A percentile compares a stretch with the other conserved stretches of the same genome.
Conservation (phyloP, 2,797 vertebrate genomes). For the Mormyrus proboscirostris region DNA sequence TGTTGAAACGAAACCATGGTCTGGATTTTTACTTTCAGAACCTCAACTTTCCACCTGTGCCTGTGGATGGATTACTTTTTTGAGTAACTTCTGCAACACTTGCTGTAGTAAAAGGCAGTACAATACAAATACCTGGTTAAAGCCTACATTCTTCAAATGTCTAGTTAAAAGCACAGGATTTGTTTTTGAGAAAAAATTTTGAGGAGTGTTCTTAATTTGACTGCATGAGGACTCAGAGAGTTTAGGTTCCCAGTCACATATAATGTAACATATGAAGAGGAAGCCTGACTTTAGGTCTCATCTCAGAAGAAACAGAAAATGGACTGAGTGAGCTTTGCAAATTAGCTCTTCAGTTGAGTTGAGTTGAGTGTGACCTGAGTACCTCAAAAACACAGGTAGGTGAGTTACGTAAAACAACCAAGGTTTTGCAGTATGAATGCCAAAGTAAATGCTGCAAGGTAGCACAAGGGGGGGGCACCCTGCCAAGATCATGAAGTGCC, state of each 20-base stretch:
- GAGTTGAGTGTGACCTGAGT: too few species aligned
- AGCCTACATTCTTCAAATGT: background rate
- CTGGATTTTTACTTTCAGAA: background rate
- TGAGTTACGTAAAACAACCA: background rate
- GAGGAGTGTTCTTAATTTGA: background rate
- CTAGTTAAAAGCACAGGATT: background rate
- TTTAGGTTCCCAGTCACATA: background rate
- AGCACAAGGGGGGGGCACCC: background rate
- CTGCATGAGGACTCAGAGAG: background rate
- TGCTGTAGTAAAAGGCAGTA: background rate
- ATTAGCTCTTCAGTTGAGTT: background rate
- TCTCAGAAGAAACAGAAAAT: background rate
- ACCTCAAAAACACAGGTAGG: constrained; percentile 1
- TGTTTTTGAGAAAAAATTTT: background rate
- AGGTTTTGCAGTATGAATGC: background rate
- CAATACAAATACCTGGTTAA: background rate
- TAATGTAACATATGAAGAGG: background rate
- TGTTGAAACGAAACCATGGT: background rate
- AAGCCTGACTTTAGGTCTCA: background rate
- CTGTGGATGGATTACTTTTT: background rate
- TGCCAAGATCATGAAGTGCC: constrained; percentile 17
- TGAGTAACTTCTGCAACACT: background rate
- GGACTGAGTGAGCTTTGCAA: background rate
- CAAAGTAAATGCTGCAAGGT: background rate
- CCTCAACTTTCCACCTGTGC: background rate